phyloP scores from a whole-genome alignment of 2,113 vertebrate genomes.

The Sialia sialis region DNA sequence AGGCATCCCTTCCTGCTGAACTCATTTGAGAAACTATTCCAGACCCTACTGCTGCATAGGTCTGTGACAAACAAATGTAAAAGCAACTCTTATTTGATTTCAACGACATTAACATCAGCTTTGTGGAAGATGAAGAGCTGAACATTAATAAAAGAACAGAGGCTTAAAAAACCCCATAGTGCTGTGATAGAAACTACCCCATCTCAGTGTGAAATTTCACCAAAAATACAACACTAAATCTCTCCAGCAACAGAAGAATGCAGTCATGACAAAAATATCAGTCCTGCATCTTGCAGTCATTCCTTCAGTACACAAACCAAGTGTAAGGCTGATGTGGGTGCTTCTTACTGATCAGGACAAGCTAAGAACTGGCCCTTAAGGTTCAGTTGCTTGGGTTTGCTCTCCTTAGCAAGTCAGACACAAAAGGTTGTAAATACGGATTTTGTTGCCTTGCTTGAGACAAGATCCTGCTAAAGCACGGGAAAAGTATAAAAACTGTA shows the following conservation, averaged over 20 bases:
- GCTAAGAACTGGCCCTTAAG: background rate
- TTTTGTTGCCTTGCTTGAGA: background rate
- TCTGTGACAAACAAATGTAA: background rate
- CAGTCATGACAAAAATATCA: background rate
- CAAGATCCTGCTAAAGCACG: background rate
- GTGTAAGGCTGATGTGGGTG: background rate
- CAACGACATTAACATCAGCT: background rate
- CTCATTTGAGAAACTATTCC: slow-evolving; percentile 18
- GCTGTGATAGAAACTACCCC: background rate
- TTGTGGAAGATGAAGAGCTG: background rate
- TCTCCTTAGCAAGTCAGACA: background rate
- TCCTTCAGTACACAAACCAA: background rate
- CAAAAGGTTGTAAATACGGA: accelerated
- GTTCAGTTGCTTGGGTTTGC: background rate
- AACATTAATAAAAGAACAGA: background rate
- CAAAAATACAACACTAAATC: background rate
- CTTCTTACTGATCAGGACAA: background rate
- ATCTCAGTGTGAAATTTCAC: background rate
- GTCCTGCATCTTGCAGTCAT: background rate
- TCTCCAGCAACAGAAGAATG: background rate
- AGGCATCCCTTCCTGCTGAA: slow-evolving; percentile 59
- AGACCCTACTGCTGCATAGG: background rate
- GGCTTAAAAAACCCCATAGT: background rate
- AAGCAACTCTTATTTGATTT: background rate
- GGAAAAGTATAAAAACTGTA: background rate